Conservation (phyloP, 1,140 invertebrate genomes). For the Drosophila setifemur region DNA sequence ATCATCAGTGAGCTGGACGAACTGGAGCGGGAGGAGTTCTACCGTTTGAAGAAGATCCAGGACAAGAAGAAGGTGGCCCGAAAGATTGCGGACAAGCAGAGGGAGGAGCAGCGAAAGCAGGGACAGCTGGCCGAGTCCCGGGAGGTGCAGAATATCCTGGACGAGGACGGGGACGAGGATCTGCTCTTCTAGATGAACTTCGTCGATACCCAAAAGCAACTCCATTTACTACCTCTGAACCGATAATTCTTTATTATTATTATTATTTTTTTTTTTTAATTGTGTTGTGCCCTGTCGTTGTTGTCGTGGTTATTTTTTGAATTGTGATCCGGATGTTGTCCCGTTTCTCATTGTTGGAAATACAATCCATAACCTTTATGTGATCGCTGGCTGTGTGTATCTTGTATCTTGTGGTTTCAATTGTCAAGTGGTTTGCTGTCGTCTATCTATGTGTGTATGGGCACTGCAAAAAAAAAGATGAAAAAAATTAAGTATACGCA, state of each 20-base stretch:
- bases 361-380: conserved; percentile 27
- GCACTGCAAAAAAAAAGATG: conserved; percentile 10
- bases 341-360: conserved; percentile 27
- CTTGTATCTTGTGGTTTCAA: conserved; percentile 27
- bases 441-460: background rate
- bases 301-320: conserved; percentile 18
- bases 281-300: background rate
- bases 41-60: conserved; percentile 92
- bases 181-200: conserved; percentile 90
- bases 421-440: conserved; percentile 22
- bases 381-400: background rate
- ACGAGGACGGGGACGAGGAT: conserved; percentile 95
- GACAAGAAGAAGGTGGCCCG: conserved; percentile 86
- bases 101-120: conserved; percentile 83
- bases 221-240: conserved; percentile 40
- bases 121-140: conserved; percentile 82
- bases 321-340: conserved; percentile 29
- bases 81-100: conserved; percentile 84
- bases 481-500: background rate
- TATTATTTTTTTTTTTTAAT: conserved; percentile 14
- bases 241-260: conserved; percentile 9
- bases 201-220: background rate
- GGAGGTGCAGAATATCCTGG: conserved; percentile 89
- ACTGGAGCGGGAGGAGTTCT: conserved; percentile 99
- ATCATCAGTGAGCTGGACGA: conserved; percentile 99